Conservation (phyloP, 2,888 invertebrate genomes). For the Thymelicus lineola region DNA sequence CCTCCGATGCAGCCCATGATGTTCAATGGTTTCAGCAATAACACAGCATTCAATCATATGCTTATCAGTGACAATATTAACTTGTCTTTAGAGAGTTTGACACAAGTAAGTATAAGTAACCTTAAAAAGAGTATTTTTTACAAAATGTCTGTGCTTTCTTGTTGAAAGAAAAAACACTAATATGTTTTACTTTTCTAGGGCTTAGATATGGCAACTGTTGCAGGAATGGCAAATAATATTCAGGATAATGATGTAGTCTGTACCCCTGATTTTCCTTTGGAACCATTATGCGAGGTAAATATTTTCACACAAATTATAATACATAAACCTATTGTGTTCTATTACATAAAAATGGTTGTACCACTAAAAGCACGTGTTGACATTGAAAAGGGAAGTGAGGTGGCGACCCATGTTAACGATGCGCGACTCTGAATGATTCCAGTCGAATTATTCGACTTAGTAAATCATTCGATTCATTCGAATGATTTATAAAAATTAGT, state of each 20-base stretch:
- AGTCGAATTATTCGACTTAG: no score
- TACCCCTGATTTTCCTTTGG: conserved; percentile 85
- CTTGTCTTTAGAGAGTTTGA: conserved; percentile 77
- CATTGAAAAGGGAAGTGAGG: no score
- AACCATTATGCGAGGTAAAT: conserved; percentile 76
- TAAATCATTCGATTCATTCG: no score
- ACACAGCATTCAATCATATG: conserved; percentile 48
- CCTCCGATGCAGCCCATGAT: conserved; percentile 51
- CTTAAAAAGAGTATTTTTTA: no score
- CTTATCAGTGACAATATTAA: conserved; percentile 71
- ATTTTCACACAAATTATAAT: neutral
- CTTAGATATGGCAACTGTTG: conserved; percentile 68
- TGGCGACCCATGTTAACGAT: no score
- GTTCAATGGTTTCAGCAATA: conserved; percentile 63
- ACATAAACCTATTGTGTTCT: neutral
- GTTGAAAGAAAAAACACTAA: neutral
- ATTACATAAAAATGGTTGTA: no score
- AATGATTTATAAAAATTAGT: no score
- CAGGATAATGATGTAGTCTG: conserved; percentile 85
- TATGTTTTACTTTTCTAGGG: conserved; percentile 57
- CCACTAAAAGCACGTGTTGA: no score
- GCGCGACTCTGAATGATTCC: no score
- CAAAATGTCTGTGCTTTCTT: no score
- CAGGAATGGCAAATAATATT: conserved; percentile 48
- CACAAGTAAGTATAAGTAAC: conserved; percentile 63